Base-by-base conservation (phyloP, 1,140 invertebrate genomes). In the Ceratosolen fusciceps region DNA sequence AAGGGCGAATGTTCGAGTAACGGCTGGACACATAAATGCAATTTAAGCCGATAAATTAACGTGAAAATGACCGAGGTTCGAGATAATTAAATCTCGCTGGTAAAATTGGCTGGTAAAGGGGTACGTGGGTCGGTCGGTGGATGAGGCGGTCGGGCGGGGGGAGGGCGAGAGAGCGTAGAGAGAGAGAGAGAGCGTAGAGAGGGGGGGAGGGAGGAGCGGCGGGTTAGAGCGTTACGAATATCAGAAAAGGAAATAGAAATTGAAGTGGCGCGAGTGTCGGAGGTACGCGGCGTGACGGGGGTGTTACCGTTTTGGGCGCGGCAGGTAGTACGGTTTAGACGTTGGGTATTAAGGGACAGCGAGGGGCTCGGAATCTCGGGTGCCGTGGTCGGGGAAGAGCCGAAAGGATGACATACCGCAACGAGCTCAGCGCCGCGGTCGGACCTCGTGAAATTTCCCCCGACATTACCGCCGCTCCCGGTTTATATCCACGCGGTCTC, bases 401-500 rank as follows among this genome's bases (percentile, higher is more conserved):
- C 71, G 54, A 74, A 74, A 74, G 54, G 71, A 75, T 4, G 68
- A 72, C 75, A 58, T 58, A 71, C 75, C 75, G 54, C 67, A 76
- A 76, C 60, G 73, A 74, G 58, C 26, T 74, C 2, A 31, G 68
- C n/a, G n/a, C 29, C 54, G 74, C 60, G 60, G 58, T 62, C 31
- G 52, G 56, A 77, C 67, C 54, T 77, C 54, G 39, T 52, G 49
- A 81, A 81, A 68, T 78, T 74, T 70, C 71, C 26, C 62, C 39
- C 19, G 68, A 29, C 65, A 24, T 49, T 62, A 80, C n/a, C 56
- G 47, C 43, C 47, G 43, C 26, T 37, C 49, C 60, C 43, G 77
- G 76, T 81, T 79, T 68, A 80, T 65, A 67, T 16, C 75, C 77
- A 77, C 77, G 68, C 65, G 34, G 72, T 52, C n/a, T n/a, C 80